Evolutionary conservation across 2,797 vertebrate genomes (phyloP).

Genomic region (Orestias chungarensis): DNA sequence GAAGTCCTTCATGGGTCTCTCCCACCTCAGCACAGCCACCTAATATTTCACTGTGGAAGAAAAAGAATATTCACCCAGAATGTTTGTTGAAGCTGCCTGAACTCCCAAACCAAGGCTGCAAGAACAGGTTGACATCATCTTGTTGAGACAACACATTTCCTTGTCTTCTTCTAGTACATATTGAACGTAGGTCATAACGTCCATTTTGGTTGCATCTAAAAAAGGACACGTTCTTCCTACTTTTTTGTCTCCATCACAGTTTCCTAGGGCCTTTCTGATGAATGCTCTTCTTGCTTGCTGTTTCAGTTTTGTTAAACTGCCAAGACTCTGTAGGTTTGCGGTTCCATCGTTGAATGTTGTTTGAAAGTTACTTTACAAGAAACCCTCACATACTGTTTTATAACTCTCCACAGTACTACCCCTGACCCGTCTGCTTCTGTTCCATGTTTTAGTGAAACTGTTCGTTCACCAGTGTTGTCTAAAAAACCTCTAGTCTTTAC

Average conservation of each 20-base stretch:
- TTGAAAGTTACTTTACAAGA: not conserved
- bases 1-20: not conserved
- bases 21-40: not conserved
- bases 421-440: not conserved
- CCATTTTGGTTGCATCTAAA: not conserved
- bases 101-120: not conserved
- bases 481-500: not conserved
- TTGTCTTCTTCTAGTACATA: not conserved
- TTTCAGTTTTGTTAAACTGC: not conserved
- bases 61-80: not conserved
- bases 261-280: not conserved
- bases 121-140: not conserved
- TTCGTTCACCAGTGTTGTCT: not conserved
- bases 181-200: not conserved
- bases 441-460: not conserved
- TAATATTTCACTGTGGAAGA: not conserved
- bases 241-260: not conserved
- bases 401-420: not conserved
- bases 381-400: not conserved
- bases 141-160: not conserved
- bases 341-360: not conserved
- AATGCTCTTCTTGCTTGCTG: not conserved
- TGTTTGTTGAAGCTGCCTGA: not conserved
- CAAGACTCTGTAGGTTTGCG: not conserved
- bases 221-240: not conserved